A percentile compares a stretch with the other conserved stretches of the same genome.
These are phyloP conservation scores for Pycnonotus jocosus DNA, from an alignment of 2,113 vertebrate species.

Conservation along the genomic window DNA sequence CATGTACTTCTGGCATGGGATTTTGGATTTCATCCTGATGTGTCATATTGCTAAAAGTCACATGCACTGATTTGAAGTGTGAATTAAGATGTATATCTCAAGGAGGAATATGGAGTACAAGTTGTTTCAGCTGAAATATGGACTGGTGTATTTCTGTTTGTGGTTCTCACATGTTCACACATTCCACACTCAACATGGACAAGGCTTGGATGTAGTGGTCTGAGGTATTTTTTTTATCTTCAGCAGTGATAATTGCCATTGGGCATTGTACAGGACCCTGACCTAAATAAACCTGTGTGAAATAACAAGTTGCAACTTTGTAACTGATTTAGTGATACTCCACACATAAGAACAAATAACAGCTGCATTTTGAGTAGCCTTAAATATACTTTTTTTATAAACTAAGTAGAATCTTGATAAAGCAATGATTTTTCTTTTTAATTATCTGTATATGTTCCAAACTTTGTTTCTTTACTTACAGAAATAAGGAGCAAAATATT, in stretches of 20 bases:
- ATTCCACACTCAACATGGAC: not conserved
- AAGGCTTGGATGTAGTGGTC: not conserved
- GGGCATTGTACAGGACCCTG: not conserved
- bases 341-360: not conserved
- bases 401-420: not conserved
- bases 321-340: not conserved
- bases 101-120: not conserved
- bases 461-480: not conserved
- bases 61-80: not conserved
- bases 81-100: not conserved
- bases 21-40: not conserved
- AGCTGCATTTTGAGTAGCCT: not conserved
- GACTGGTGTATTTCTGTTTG: not conserved
- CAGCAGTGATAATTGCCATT: not conserved
- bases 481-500: not conserved
- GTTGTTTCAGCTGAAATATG: not conserved
- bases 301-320: not conserved
- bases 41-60: not conserved
- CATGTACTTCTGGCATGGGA: not conserved
- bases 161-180: accelerated
- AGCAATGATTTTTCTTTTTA: accelerated
- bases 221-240: not conserved
- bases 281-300: not conserved
- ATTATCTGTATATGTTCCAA: not conserved
- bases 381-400: not conserved